phyloP scores from a whole-genome alignment of 2,888 invertebrate species.

The Marronus borbonicus region DNA sequence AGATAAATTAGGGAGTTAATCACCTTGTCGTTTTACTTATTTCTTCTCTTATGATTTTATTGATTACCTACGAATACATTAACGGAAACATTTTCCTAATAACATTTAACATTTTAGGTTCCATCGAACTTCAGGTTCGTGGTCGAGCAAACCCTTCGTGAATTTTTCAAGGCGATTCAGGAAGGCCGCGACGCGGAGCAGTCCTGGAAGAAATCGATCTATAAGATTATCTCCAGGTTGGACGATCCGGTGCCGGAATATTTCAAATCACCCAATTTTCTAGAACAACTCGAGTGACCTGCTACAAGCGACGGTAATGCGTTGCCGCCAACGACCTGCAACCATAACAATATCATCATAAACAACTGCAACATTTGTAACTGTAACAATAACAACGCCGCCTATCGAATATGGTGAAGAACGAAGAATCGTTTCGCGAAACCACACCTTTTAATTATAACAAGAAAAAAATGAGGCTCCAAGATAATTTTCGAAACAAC shows the following conservation, averaged over 20 bases:
- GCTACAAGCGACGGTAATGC: slow-evolving; percentile 60
- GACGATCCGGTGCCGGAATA: slow-evolving; percentile 99
- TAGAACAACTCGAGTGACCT: slow-evolving; percentile 95
- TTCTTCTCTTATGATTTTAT: too few relatives aligned
- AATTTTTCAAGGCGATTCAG: slow-evolving; percentile 99
- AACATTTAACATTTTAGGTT: slow-evolving; percentile 77
- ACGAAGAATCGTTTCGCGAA: slow-evolving; percentile 3
- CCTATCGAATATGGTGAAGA: slow-evolving; percentile 48
- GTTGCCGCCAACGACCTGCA: slow-evolving; percentile 55
- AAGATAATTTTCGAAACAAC: slow-evolving; percentile 11
- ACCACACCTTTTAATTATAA: neutral
- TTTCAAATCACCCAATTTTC: slow-evolving; percentile 99
- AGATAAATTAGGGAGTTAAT: too few relatives aligned
- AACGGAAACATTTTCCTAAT: too few relatives aligned
- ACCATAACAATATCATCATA: slow-evolving; percentile 50
- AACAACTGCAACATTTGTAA: slow-evolving; percentile 49
- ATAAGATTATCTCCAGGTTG: slow-evolving; percentile 99
- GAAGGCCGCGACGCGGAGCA: slow-evolving; percentile 98
- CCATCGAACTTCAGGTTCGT: slow-evolving; percentile 97
- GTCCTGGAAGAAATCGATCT: slow-evolving; percentile 99
- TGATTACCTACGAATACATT: too few relatives aligned
- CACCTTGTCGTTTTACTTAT: too few relatives aligned
- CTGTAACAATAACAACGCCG: slow-evolving; percentile 35
- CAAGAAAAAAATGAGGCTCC: neutral
- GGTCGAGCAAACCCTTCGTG: slow-evolving; percentile 96